Percentiles rank a stretch among this genome's conserved stretches.
Evolutionary conservation across 1,140 invertebrate species (phyloP).

Genomic region (Drosophila nigrodunni): DNA sequence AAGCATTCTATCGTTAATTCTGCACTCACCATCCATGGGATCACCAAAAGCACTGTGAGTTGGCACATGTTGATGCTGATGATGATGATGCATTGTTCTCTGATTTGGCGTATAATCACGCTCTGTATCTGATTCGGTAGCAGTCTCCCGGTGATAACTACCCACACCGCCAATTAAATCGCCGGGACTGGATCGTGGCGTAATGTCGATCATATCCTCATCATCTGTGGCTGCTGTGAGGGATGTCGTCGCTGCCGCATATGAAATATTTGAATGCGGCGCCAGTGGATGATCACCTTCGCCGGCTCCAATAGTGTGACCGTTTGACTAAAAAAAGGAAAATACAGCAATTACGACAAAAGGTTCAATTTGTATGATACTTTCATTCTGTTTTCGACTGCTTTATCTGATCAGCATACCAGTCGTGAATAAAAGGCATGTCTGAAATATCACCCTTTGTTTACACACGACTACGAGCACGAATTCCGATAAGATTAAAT

Average conservation of each 20-base stretch:
- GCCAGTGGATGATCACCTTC: constrained; percentile 74
- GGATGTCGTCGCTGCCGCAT: constrained; percentile 64
- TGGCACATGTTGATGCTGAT: constrained; percentile 79
- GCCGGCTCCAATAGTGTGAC: constrained; percentile 65
- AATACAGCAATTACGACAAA: background rate
- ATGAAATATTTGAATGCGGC: constrained; percentile 49
- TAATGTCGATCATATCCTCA: constrained; percentile 89
- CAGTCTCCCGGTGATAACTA: constrained; percentile 66
- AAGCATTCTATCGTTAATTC: background rate
- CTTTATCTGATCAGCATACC: background rate
- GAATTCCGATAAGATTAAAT: constrained; percentile 61
- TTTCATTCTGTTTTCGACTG: background rate
- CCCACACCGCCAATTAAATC: constrained; percentile 56
- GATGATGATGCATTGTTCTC: constrained; percentile 66
- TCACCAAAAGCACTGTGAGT: constrained; percentile 84
- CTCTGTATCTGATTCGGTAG: constrained; percentile 78
- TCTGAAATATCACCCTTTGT: constrained; percentile 41
- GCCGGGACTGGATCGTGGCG: constrained; percentile 82
- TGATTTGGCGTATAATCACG: constrained; percentile 66
- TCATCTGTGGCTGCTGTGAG: constrained; percentile 85
- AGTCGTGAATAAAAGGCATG: background rate
- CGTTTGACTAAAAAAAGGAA: constrained; percentile 71
- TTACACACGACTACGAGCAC: constrained; percentile 47
- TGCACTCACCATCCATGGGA: constrained; percentile 77
- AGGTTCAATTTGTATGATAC: background rate